A percentile compares a stretch with the other conserved stretches of the same genome.
Evolutionary conservation across 2,888 invertebrate species (phyloP).

Genomic region (Plagodis dolabraria): DNA sequence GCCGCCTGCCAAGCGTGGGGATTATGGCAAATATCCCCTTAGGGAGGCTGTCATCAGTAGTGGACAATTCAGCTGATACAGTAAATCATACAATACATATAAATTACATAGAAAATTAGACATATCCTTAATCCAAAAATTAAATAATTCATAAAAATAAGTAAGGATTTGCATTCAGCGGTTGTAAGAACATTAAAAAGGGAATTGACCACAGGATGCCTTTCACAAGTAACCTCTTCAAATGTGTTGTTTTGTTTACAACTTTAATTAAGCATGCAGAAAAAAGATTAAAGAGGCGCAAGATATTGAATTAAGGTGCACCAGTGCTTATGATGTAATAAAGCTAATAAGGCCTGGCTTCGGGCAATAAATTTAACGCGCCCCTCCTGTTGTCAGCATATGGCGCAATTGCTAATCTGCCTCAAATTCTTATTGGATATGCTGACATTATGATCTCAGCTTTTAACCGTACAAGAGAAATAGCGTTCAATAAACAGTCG

Average conservation of each 20-base stretch:
- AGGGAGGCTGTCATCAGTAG: no score
- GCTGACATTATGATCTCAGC: slow-evolving; percentile 12
- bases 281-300: slow-evolving; percentile 46
- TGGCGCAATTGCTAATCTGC: slow-evolving; percentile 64
- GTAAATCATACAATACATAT: no score
- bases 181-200: no score
- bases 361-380: slow-evolving; percentile 60
- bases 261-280: slow-evolving; percentile 45
- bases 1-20: no score
- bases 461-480: slow-evolving; percentile 1
- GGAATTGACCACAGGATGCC: no score
- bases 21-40: no score
- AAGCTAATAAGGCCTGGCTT: slow-evolving; percentile 55
- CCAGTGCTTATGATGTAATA: slow-evolving; percentile 68
- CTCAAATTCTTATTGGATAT: slow-evolving; percentile 46
- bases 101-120: no score
- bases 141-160: no score
- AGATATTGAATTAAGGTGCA: slow-evolving; percentile 63
- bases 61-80: no score
- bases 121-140: no score
- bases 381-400: slow-evolving; percentile 68
- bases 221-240: slow-evolving; percentile 16
- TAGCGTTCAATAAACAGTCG: neutral
- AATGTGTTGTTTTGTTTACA: slow-evolving; percentile 39
- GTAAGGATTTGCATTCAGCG: no score